Percentiles rank a stretch among this genome's conserved stretches.
Conservation (phyloP, 1,140 invertebrate genomes). For the Calephelis virginiensis region DNA sequence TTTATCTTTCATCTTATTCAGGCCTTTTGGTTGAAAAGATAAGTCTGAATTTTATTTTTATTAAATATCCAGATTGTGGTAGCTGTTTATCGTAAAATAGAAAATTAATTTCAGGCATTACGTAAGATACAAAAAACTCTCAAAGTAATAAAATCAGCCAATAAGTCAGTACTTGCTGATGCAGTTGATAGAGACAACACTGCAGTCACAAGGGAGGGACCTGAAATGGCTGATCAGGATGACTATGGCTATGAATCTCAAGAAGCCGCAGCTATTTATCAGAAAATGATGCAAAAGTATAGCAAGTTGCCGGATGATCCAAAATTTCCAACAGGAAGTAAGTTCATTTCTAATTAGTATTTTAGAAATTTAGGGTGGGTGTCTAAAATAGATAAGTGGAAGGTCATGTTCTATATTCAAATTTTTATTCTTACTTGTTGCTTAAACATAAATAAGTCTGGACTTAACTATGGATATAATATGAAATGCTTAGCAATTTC, state of each 20-base stretch:
- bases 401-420: no score
- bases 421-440: no score
- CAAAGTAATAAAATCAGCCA: constrained; percentile 91
- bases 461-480: no score
- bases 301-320: constrained; percentile 84
- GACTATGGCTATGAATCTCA: constrained; percentile 93
- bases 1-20: no score
- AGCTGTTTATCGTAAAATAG: background rate
- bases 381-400: background rate
- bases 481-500: no score
- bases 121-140: constrained; percentile 82
- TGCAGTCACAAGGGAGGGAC: constrained; percentile 84
- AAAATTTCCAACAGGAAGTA: constrained; percentile 73
- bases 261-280: constrained; percentile 88
- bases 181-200: constrained; percentile 88
- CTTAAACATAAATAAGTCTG: no score
- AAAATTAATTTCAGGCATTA: constrained; percentile 52
- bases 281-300: constrained; percentile 91
- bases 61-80: no score
- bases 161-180: constrained; percentile 91
- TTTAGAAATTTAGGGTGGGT: background rate
- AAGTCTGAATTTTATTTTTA: background rate
- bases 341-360: constrained; percentile 30
- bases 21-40: no score
- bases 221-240: constrained; percentile 91